phyloP scores from a whole-genome alignment of 2,113 vertebrate species.

The Triplophysa tibetana region DNA sequence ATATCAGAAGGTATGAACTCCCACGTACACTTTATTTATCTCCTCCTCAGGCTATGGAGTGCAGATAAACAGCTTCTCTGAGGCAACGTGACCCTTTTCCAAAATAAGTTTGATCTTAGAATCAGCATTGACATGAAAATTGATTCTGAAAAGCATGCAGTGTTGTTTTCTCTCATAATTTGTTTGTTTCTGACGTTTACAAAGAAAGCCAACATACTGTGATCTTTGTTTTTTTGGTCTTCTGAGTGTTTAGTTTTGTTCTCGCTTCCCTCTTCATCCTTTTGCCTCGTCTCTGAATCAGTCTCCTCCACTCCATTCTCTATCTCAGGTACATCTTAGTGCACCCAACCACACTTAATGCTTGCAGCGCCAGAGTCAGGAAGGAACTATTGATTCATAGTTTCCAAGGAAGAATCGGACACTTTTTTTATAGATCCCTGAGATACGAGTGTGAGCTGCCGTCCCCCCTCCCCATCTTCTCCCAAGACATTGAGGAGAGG shows the following conservation, averaged over 20 bases:
- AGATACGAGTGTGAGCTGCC: conserved; percentile 65
- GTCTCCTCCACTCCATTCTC: conserved; percentile 34
- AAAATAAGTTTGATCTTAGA: conserved; percentile 13
- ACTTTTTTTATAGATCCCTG: conserved; percentile 69
- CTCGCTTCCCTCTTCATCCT: background rate
- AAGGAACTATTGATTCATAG: conserved; percentile 70
- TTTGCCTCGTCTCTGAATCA: background rate
- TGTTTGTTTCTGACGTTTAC: background rate
- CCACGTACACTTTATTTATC: conserved; percentile 15
- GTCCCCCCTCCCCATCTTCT: conserved; percentile 40
- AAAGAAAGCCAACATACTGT: background rate
- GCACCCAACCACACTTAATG: conserved; percentile 54
- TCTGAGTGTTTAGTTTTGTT: background rate
- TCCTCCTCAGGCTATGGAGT: background rate
- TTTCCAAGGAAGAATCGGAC: conserved; percentile 68
- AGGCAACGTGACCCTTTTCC: conserved; percentile 7
- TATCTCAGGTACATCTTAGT: conserved; percentile 54
- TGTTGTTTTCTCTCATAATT: background rate
- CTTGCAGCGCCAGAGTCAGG: conserved; percentile 63
- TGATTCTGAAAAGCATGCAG: conserved; percentile 13
- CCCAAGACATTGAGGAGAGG: conserved; percentile 44
- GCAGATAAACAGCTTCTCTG: background rate
- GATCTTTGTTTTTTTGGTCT: too few species aligned
- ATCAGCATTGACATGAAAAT: conserved; percentile 5
- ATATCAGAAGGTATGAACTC: background rate